Base-by-base conservation (phyloP, 2,797 vertebrate genomes). In the Dendrocincla tyrannina region DNA sequence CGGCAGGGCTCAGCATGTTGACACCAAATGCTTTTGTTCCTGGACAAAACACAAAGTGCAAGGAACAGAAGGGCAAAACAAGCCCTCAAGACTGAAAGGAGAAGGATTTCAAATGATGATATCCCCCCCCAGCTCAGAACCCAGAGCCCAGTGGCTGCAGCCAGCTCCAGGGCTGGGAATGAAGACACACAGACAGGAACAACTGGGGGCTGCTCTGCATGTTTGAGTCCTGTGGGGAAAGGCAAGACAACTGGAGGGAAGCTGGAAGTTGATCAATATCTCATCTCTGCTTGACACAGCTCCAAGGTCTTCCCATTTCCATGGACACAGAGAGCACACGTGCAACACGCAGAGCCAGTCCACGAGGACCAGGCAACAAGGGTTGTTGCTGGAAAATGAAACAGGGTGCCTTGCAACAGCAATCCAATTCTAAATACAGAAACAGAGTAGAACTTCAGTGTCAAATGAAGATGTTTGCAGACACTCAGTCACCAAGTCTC, bases 191-290 rank as follows among this genome's bases (percentile, higher is more conserved):
- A 24, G 33, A 0, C 9, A 24, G 35, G 53, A 37, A 15, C 11
- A 2, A 2, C n/a, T 10, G 7, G 7, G 7, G 22, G 3, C 1
- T 18, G 39, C 14, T 7, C 5, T 37, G 39, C 3, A 2, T 0
- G 0, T 19, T 16, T 11, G 27, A 37, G 27, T 44, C 42, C 39
- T 1, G 23, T 4, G 44, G 44, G 44, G 17, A 35, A 60, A 49
- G 44, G 2, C 2, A 30, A 15, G 55, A 13, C 9, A 68, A 39
- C 35, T 35, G n/a, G 7, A 27, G 17, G 59, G 77, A 44, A 64
- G 42, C 3, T 6, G 69, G 70, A n/a, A 59, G 85, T 15, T 44
- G 85, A 74, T 81, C 42, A 53, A 6, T 32, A 7, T 24, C 63
- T 75, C 11, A 0, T n/a, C 6, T 22, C 33, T 63, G 74, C 24